phyloP scores from a whole-genome alignment of 1,140 invertebrate genomes.

The Lasaia peninsularis region DNA sequence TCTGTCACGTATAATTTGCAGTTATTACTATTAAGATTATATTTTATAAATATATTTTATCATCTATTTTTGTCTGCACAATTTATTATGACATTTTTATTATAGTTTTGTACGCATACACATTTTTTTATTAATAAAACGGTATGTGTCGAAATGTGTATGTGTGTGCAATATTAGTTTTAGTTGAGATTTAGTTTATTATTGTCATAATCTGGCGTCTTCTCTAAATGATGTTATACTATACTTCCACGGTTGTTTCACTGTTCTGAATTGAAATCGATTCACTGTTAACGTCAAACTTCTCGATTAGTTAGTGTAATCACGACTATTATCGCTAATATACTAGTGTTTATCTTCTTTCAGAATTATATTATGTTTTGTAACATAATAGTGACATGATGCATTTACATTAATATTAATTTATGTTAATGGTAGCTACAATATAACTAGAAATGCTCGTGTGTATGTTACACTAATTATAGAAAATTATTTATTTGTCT shows the following conservation, averaged over 20 bases:
- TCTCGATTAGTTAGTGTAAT: slow-evolving; percentile 72
- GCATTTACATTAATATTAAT: slow-evolving; percentile 76
- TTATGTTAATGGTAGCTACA: slow-evolving; percentile 74
- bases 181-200: slow-evolving; percentile 61
- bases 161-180: slow-evolving; percentile 77
- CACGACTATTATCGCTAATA: slow-evolving; percentile 61
- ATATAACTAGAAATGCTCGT: slow-evolving; percentile 72
- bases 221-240: slow-evolving; percentile 30
- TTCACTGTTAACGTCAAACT: slow-evolving; percentile 37
- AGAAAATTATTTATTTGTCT: slow-evolving; percentile 63
- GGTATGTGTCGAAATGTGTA: slow-evolving; percentile 67
- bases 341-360: slow-evolving; percentile 57
- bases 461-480: slow-evolving; percentile 62
- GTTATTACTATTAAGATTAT: slow-evolving; percentile 66
- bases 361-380: slow-evolving; percentile 57
- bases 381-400: slow-evolving; percentile 75
- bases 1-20: slow-evolving; percentile 64
- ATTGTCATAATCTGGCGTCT: slow-evolving; percentile 41
- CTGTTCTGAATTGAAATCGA: slow-evolving; percentile 48
- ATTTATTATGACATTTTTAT: slow-evolving; percentile 70
- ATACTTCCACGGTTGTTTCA: slow-evolving; percentile 64
- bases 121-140: slow-evolving; percentile 55
- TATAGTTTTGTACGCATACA: slow-evolving; percentile 72
- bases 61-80: slow-evolving; percentile 70
- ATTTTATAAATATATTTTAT: slow-evolving; percentile 75